These are phyloP conservation scores for Caenorhabditis drosophilae DNA, from an alignment of 2,888 invertebrate species.

Conservation along the genomic window DNA sequence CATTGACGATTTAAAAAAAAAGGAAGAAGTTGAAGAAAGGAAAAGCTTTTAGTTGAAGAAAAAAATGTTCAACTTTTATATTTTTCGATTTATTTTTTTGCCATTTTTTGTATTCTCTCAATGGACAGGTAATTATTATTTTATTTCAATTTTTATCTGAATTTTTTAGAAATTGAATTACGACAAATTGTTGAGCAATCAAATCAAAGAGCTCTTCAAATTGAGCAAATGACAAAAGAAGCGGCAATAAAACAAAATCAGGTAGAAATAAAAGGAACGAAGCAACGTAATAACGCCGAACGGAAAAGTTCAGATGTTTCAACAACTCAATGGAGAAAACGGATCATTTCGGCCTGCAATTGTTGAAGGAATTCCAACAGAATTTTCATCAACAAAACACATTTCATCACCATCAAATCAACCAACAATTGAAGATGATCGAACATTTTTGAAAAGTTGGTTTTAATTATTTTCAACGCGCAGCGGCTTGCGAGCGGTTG, in stretches of 20 bases:
- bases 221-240: slow-evolving; percentile 35
- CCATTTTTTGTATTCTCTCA: background rate
- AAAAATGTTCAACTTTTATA: too few relatives aligned
- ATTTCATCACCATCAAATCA: slow-evolving; percentile 5
- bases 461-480: background rate
- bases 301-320: too few relatives aligned
- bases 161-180: slow-evolving; percentile 17
- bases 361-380: slow-evolving; percentile 4
- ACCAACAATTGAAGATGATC: slow-evolving; percentile 35
- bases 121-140: slow-evolving; percentile 1
- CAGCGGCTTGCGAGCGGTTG: background rate
- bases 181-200: slow-evolving; percentile 13
- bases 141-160: background rate
- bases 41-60: background rate
- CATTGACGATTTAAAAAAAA: too few relatives aligned
- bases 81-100: too few relatives aligned
- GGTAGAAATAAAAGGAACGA: too few relatives aligned
- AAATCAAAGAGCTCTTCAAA: slow-evolving; percentile 19
- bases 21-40: slow-evolving; percentile 7
- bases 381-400: slow-evolving; percentile 10
- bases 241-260: slow-evolving; percentile 34
- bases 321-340: background rate
- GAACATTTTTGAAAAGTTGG: slow-evolving; percentile 33
- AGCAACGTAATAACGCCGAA: too few relatives aligned
- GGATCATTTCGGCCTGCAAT: too few relatives aligned